These are phyloP conservation scores for Progne subis DNA, from an alignment of 2,113 vertebrate genomes.

Conservation along the genomic window DNA sequence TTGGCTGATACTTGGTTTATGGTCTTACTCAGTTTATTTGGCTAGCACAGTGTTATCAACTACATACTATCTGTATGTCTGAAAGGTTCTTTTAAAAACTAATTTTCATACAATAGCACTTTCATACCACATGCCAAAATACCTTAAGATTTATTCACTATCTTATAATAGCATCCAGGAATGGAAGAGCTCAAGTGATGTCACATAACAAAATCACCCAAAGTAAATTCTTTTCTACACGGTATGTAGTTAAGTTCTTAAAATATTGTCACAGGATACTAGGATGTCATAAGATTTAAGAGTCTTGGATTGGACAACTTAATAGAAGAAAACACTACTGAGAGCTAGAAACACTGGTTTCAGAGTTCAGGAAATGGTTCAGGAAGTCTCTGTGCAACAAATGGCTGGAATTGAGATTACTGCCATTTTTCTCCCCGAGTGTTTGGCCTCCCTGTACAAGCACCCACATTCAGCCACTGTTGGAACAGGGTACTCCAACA, in stretches of 20 bases:
- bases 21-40: neutral
- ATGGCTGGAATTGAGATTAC: neutral
- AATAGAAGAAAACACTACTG: neutral
- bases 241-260: neutral
- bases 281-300: neutral
- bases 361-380: neutral
- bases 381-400: neutral
- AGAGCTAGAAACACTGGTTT: neutral
- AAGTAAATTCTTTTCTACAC: neutral
- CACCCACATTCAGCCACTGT: neutral
- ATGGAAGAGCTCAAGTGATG: neutral
- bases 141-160: neutral
- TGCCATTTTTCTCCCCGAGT: neutral
- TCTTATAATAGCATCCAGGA: neutral
- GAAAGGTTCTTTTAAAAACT: neutral
- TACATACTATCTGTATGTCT: neutral
- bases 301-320: neutral
- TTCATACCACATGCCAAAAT: neutral
- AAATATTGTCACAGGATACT: neutral
- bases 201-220: neutral
- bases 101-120: neutral
- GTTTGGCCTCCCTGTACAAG: neutral
- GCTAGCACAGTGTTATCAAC: neutral
- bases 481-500: neutral
- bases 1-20: neutral